phyloP scores from a whole-genome alignment of 2,113 vertebrate species.

The Emydura subglobosa region DNA sequence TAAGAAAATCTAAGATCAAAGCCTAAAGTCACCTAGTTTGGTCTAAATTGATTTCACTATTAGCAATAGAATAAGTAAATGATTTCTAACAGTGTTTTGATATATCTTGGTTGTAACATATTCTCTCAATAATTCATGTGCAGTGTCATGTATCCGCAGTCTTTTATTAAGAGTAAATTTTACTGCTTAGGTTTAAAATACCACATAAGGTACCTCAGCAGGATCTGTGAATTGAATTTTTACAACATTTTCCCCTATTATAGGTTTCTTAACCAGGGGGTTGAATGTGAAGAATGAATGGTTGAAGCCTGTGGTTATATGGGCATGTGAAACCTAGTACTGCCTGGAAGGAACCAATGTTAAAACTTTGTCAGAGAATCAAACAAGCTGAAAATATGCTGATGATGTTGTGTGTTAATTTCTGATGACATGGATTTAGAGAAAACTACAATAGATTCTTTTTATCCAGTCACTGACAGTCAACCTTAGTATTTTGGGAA shows the following conservation, averaged over 20 bases:
- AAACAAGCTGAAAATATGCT: background rate
- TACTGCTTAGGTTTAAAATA: conserved; percentile 24
- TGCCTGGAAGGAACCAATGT: background rate
- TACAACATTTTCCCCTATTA: background rate
- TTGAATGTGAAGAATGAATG: conserved; percentile 12
- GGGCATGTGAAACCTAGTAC: background rate
- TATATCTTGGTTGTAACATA: conserved; percentile 25
- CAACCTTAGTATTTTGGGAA: background rate
- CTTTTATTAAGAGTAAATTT: conserved; percentile 32
- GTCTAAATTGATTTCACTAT: conserved; percentile 25
- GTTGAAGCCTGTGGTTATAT: background rate
- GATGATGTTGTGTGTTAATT: background rate
- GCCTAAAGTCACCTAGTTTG: conserved; percentile 3
- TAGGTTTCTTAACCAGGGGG: conserved; percentile 8
- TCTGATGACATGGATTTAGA: background rate
- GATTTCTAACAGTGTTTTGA: background rate
- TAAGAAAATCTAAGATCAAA: conserved; percentile 55
- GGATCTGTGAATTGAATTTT: background rate
- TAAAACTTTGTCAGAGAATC: background rate
- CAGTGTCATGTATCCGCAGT: background rate
- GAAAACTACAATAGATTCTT: background rate
- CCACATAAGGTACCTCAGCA: background rate
- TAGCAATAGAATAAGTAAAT: conserved; percentile 3
- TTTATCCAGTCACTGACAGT: background rate
- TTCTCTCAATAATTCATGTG: conserved; percentile 28